Evolutionary conservation across 2,888 invertebrate species (phyloP).

Genomic region (Rhingia rostrata): DNA sequence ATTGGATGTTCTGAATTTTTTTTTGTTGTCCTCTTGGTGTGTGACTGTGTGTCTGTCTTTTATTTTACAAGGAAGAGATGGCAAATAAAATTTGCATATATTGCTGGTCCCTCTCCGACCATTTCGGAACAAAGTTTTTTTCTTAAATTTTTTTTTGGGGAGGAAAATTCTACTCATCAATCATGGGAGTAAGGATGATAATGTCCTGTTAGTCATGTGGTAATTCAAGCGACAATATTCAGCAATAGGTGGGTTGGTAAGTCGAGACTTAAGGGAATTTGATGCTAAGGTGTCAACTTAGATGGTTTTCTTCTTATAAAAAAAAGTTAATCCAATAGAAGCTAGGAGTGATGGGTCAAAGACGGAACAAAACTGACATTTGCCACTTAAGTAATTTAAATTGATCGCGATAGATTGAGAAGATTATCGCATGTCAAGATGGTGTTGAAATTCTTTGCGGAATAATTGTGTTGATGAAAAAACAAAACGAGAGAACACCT

Average conservation of each 20-base stretch:
- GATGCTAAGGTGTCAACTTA: constrained; percentile 29
- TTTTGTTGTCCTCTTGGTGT: background rate
- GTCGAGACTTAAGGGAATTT: background rate
- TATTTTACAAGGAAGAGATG: constrained; percentile 32
- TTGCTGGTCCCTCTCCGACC: constrained; percentile 22
- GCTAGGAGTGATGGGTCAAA: constrained; percentile 8
- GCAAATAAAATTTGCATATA: constrained; percentile 63
- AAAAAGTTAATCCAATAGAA: constrained; percentile 59
- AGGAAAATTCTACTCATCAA: constrained; percentile 58
- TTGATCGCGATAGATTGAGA: constrained; percentile 44
- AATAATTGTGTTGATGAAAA: too few relatives aligned
- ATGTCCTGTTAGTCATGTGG: constrained; percentile 65
- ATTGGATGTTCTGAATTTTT: constrained; percentile 51
- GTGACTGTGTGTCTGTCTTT: constrained; percentile 9
- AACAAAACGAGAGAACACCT: too few relatives aligned
- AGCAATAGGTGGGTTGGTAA: constrained; percentile 10
- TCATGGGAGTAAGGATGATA: constrained; percentile 56
- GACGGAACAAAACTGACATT: constrained; percentile 21
- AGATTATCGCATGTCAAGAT: constrained; percentile 8
- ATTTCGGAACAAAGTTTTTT: constrained; percentile 1
- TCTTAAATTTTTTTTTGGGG: constrained; percentile 21
- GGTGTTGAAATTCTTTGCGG: too few relatives aligned
- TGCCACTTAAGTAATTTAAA: constrained; percentile 61
- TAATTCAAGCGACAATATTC: constrained; percentile 60
- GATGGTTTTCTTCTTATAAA: constrained; percentile 10